A percentile compares a stretch with the other conserved stretches of the same genome.
These are phyloP conservation scores for Zosterops pallidus DNA, from an alignment of 2,113 vertebrate species.

Conservation along the genomic window DNA sequence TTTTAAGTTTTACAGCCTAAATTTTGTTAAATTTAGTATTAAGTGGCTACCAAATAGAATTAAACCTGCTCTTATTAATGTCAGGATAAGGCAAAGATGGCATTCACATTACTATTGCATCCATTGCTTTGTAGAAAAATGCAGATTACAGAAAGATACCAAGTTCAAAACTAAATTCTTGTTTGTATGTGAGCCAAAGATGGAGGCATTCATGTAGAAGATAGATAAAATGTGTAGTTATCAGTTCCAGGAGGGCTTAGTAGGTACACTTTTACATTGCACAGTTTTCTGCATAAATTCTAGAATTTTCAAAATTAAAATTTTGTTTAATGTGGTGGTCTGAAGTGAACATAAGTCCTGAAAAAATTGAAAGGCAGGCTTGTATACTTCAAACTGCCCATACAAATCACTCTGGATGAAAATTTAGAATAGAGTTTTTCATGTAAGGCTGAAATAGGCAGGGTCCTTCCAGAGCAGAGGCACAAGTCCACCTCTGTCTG, in stretches of 20 bases:
- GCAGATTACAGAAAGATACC: background rate
- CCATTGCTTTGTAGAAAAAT: background rate
- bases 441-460: slow-evolving; percentile 2
- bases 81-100: background rate
- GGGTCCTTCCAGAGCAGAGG: background rate
- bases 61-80: background rate
- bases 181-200: background rate
- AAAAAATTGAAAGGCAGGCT: slow-evolving; percentile 27
- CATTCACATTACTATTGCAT: background rate
- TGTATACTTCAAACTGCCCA: slow-evolving; percentile 31
- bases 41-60: background rate
- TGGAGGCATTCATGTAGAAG: background rate
- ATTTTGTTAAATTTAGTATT: background rate
- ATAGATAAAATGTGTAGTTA: background rate
- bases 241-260: background rate
- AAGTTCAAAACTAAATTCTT: background rate
- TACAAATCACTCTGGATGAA: slow-evolving; percentile 36
- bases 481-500: background rate
- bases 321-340: background rate
- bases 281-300: background rate
- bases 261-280: too few relatives aligned
- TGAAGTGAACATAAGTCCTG: background rate
- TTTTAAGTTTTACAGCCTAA: background rate
- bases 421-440: slow-evolving; percentile 30
- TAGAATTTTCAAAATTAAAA: background rate